Evolutionary conservation across 1,140 invertebrate species (phyloP), one percentile per base, ranked within the genome.

Genomic region (Drosophila burlai): DNA sequence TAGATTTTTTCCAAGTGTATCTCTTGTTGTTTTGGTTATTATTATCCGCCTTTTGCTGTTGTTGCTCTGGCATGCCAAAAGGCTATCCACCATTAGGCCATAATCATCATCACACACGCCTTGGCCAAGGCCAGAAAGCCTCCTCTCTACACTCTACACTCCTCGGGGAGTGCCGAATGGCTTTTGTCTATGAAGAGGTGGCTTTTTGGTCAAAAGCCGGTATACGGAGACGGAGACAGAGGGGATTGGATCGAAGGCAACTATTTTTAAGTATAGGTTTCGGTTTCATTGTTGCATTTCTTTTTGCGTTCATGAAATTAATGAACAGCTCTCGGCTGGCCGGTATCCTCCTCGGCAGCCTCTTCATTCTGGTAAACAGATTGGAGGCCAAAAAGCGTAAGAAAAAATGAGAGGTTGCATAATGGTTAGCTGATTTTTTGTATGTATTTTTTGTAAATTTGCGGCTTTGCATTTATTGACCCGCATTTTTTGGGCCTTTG

Each of bases 231-330:
- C 34, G 10, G 3, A 34, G 34, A 34, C 10, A 0, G 34, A 0
- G 45, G 24, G 31, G 40, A 21, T 45, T 15, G 21, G 24, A 46
- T 36, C 21, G 59, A 46, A 61, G 57, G 57, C 71, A 80, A 76
- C 81, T 89, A 90, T 82, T 91, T 90, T 90, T 90, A 90, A 90
- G 85, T 90, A 90, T 90, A 81, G 86, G 85, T 90, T 90, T 90
- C 86, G 79, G 86, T 86, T 90, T 90, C 85, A 90, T 86, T 91
- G 85, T 90, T 85, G 85, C 85, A 90, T 89, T 89, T 89, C 85
- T 91, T 80, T 86, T 69, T 82, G 79, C 86, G 86, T 83, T 91
- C 90, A 89, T 89, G 81, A 89, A 89, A 90, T 89, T 89, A 90
- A 89, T 89, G 85, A 89, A 83, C 84, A 89, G 83, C 80, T 78